Evolutionary conservation across 37 sponge, comb jelly and placozoan genomes (phyloP).

Genomic region (Geodia barretti): DNA sequence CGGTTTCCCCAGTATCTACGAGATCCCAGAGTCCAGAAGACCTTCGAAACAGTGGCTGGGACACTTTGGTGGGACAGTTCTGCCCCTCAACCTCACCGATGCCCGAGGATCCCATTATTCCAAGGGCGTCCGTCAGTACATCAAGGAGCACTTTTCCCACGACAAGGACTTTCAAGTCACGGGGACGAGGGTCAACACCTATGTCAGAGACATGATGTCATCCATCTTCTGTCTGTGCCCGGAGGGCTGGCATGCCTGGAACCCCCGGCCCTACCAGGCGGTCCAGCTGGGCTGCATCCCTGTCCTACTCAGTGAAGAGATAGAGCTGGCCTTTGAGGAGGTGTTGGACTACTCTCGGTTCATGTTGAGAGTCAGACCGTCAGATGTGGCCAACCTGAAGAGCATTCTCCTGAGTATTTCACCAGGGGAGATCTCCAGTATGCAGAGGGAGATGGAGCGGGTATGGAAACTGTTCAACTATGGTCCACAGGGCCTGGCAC

Average conservation of each 20-base stretch:
- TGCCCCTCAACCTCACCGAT: slow-evolving; percentile 20
- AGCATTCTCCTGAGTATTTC: slow-evolving; percentile 12
- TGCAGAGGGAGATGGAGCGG: slow-evolving; percentile 48
- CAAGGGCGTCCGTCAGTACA: slow-evolving; percentile 26
- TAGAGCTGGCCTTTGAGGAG: slow-evolving; percentile 54
- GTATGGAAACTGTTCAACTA: slow-evolving; percentile 42
- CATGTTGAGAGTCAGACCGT: slow-evolving; percentile 25
- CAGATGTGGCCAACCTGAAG: slow-evolving; percentile 20
- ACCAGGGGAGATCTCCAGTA: not conserved
- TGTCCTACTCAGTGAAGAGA: slow-evolving; percentile 50
- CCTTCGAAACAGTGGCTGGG: slow-evolving; percentile 22
- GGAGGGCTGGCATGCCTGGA: slow-evolving; percentile 44
- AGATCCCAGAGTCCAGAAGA: slow-evolving; percentile 10
- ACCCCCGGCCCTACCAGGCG: slow-evolving; percentile 37
- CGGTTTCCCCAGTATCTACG: slow-evolving; percentile 14
- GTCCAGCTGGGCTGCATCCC: slow-evolving; percentile 52
- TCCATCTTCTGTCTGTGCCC: slow-evolving; percentile 54
- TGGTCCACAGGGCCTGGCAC: slow-evolving; percentile 22
- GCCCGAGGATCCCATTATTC: slow-evolving; percentile 19
- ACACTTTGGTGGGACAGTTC: slow-evolving; percentile 41
- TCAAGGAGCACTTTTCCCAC: slow-evolving; percentile 6
- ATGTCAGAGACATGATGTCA: slow-evolving; percentile 61
- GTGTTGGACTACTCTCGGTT: slow-evolving; percentile 41
- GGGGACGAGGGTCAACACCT: slow-evolving; percentile 12
- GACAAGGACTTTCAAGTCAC: slow-evolving; percentile 20